Percentiles rank a stretch among this genome's conserved stretches.
phyloP scores from a whole-genome alignment of 2,113 vertebrate genomes.

The Edolisoma coerulescens region DNA sequence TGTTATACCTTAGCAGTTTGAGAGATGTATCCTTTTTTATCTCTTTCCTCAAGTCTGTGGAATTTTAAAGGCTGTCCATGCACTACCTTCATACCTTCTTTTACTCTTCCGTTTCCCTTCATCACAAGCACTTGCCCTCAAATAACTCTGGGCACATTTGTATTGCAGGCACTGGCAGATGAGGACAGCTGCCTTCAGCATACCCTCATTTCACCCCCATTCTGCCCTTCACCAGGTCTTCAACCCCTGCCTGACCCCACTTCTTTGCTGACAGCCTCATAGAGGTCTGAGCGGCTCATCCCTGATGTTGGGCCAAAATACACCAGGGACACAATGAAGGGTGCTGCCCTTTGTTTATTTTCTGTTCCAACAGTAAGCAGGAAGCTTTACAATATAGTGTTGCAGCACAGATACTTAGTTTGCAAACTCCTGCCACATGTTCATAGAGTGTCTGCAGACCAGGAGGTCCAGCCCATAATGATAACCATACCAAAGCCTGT shows the following conservation, averaged over 20 bases:
- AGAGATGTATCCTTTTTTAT: neutral
- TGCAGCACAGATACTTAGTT: neutral
- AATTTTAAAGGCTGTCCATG: neutral
- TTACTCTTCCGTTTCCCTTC: neutral
- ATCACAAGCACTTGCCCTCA: neutral
- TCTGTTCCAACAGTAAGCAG: neutral
- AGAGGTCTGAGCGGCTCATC: neutral
- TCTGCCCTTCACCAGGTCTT: neutral
- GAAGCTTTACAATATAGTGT: neutral
- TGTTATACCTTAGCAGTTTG: neutral
- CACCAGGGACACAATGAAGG: neutral
- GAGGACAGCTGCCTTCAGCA: neutral
- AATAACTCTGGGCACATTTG: fast-evolving
- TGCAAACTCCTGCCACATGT: neutral
- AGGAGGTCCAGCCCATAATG: neutral
- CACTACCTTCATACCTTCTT: neutral
- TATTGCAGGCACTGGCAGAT: neutral
- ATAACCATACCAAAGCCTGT: neutral
- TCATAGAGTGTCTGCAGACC: neutral
- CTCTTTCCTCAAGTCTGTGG: neutral
- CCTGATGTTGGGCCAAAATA: neutral
- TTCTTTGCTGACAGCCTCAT: neutral
- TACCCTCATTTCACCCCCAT: neutral
- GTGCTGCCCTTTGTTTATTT: neutral
- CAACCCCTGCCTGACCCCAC: neutral